Percentiles rank a stretch among this genome's conserved stretches.
Conservation (phyloP, 2,113 vertebrate species). For the Poeciliopsis prolifica region DNA sequence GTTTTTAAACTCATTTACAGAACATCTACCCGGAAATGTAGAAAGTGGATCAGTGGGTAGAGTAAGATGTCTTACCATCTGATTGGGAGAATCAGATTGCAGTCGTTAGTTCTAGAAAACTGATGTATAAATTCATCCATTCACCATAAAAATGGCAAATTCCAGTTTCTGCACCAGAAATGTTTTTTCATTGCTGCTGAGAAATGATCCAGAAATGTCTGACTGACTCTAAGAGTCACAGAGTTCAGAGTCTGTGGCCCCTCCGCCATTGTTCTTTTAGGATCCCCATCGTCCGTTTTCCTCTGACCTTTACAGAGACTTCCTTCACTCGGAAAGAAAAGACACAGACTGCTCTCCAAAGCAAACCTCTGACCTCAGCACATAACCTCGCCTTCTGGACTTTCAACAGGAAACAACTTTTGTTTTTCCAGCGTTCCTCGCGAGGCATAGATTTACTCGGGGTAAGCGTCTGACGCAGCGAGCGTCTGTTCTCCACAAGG, state of each 20-base stretch:
- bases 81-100: no score
- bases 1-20: no score
- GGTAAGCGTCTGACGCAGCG: conserved; percentile 6
- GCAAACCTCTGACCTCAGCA: conserved; percentile 20
- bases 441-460: neutral
- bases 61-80: no score
- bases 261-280: neutral
- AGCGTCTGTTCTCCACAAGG: no score
- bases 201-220: neutral
- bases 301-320: neutral
- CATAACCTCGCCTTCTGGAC: neutral
- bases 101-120: no score
- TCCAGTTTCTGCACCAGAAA: neutral
- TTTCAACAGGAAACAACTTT: neutral
- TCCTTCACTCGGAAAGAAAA: conserved; percentile 3
- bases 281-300: neutral
- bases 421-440: conserved; percentile 4
- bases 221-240: neutral
- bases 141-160: no score
- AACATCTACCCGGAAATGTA: no score
- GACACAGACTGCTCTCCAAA: conserved; percentile 19
- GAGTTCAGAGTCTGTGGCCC: neutral
- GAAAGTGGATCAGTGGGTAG: no score
- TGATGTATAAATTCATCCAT: no score
- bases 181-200: neutral